A percentile compares a stretch with the other conserved stretches of the same genome.
phyloP scores from a whole-genome alignment of 2,888 invertebrate genomes.

The Steromphala cineraria region DNA sequence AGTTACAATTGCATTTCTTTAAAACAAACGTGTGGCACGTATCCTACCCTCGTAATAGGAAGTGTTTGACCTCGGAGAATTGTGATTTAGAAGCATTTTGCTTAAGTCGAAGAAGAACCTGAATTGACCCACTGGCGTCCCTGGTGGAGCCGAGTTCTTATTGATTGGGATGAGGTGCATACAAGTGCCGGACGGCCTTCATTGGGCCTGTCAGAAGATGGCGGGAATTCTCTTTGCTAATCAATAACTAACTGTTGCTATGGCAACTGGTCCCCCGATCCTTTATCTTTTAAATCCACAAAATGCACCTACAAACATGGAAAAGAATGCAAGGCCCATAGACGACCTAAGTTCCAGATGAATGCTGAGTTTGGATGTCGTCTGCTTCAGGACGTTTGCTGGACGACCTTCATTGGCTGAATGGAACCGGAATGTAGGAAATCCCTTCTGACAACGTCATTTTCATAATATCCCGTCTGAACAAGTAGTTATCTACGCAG shows the following conservation, averaged over 20 bases:
- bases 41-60: too few relatives aligned
- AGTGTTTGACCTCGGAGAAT: too few relatives aligned
- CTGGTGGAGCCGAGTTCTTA: neutral
- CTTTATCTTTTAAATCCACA: neutral
- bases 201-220: neutral
- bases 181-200: neutral
- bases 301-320: too few relatives aligned
- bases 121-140: neutral
- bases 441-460: neutral
- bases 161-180: neutral
- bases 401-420: neutral
- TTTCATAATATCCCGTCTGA: neutral
- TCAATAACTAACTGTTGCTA: constrained; percentile 7
- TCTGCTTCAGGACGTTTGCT: too few relatives aligned
- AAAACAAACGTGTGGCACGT: too few relatives aligned
- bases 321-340: too few relatives aligned
- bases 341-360: too few relatives aligned
- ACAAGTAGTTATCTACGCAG: neutral
- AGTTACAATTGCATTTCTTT: too few relatives aligned
- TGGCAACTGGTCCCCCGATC: neutral
- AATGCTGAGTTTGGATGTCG: too few relatives aligned
- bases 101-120: too few relatives aligned
- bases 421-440: neutral
- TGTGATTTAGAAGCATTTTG: too few relatives aligned
- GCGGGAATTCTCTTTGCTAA: neutral